Conservation (phyloP, 2,113 vertebrate species). For the Chaetodon auriga region DNA sequence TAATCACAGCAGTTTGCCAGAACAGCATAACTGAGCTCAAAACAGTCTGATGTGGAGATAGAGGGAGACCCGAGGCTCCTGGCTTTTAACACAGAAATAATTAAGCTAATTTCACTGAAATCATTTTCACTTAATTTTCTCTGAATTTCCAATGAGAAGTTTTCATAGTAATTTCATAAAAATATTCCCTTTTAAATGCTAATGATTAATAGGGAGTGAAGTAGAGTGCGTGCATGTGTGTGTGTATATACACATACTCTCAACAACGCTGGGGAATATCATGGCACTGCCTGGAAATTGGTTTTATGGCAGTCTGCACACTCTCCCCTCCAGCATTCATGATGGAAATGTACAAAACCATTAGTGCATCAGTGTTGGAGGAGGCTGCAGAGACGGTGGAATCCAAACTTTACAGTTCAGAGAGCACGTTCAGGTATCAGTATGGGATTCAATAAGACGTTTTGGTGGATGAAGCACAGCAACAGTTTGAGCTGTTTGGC, state of each 20-base stretch:
- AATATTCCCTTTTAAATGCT: conserved; percentile 26
- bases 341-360: conserved; percentile 4
- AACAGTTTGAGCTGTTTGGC: neutral
- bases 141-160: conserved; percentile 19
- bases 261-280: conserved; percentile 11
- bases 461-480: neutral
- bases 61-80: neutral
- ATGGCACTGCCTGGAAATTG: conserved; percentile 34
- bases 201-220: conserved; percentile 25
- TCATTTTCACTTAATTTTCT: conserved; percentile 34
- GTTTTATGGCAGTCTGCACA: conserved; percentile 20
- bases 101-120: conserved; percentile 41
- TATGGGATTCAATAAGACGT: neutral
- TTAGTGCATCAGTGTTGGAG: conserved; percentile 3
- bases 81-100: conserved; percentile 16
- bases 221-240: neutral
- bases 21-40: conserved; percentile 4
- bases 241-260: neutral
- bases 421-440: neutral
- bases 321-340: neutral
- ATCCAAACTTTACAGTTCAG: conserved; percentile 17
- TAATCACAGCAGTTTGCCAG: conserved; percentile 35
- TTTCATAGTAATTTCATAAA: conserved; percentile 15
- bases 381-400: neutral
- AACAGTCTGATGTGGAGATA: conserved; percentile 17